Base-by-base conservation (phyloP, 2,888 invertebrate genomes). In the Perithous albicinctus region DNA sequence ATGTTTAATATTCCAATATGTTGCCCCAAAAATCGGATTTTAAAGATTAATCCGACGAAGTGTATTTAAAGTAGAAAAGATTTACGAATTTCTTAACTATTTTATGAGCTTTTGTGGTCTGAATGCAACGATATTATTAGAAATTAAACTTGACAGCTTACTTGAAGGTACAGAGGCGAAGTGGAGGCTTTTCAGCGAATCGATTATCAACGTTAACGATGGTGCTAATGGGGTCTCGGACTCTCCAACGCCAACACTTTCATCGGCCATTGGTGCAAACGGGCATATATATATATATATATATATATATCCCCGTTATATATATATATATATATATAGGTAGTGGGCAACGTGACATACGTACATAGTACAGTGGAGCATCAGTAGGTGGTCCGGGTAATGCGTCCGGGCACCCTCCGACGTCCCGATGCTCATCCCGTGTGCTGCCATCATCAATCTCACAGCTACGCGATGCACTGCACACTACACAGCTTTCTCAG, bases 381-480 rank as follows among this genome's bases (percentile, higher is more conserved):
- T 84, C 87, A 83, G 86, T 88, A 87, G 90, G 89, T 88, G 88
- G 89, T 89, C 89, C 84, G 77, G 90, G 88, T 92, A 92, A 92
- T 92, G 91, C 90, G 91, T 91, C 91, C 90, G 18, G 88, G 87
- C 88, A 90, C 89, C 91, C 89, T 90, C 88, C 87, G 88, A 89
- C 89, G 78, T 80, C 61, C 85, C 84, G 69, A 63, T 64, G 23
- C 66, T 67, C 75, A 54, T 63, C 69, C 87, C 87, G 67, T 76
- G 67, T 76, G 86, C 90, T 88, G 85, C 87, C 87, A 88, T 91
- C 92, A 92, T 92, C 92, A 91, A 92, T 92, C 91, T 92, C 89
- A 32, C 43, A 86, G 81, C 76, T 73, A n/a, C 79, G 86, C 86
- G 86, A 86, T 87, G 86, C 85, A 84, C 87, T 70, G 56, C 29